These are phyloP conservation scores for Zeus faber DNA, from an alignment of 2,113 vertebrate genomes.

Conservation along the genomic window DNA sequence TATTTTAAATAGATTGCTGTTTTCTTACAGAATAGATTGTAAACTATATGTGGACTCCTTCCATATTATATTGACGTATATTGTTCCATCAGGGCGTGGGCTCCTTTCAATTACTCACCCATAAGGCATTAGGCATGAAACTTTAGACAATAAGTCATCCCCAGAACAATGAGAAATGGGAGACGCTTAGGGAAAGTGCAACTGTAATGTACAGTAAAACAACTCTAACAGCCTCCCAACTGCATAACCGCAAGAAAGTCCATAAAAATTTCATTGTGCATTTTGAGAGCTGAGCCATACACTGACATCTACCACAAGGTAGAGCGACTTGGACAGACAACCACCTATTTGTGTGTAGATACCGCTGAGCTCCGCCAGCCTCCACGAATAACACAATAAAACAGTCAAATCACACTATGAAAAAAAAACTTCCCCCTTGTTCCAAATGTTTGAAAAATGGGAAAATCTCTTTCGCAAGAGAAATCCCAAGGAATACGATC, in stretches of 20 bases:
- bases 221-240: slow-evolving; percentile 15
- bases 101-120: slow-evolving; percentile 1
- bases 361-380: slow-evolving; percentile 29
- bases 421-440: slow-evolving; percentile 35
- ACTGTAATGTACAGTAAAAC: slow-evolving; percentile 24
- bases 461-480: slow-evolving; percentile 52
- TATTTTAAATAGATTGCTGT: too few species aligned
- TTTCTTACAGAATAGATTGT: too few species aligned
- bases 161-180: slow-evolving; percentile 23
- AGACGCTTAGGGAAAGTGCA: slow-evolving; percentile 24
- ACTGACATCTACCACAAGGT: slow-evolving; percentile 33
- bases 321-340: slow-evolving; percentile 35
- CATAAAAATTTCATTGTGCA: slow-evolving; percentile 36
- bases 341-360: slow-evolving; percentile 39
- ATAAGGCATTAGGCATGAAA: slow-evolving; percentile 37
- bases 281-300: slow-evolving; percentile 35
- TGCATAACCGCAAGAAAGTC: slow-evolving; percentile 4
- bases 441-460: slow-evolving; percentile 58
- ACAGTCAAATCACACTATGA: slow-evolving; percentile 24
- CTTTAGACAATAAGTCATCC: slow-evolving; percentile 36
- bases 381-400: slow-evolving; percentile 56
- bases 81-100: too few species aligned
- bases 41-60: too few species aligned
- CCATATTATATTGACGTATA: too few species aligned
- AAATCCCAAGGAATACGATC: slow-evolving; percentile 60